phyloP scores from a whole-genome alignment of 2,113 vertebrate species.

The Petromus typicus region DNA sequence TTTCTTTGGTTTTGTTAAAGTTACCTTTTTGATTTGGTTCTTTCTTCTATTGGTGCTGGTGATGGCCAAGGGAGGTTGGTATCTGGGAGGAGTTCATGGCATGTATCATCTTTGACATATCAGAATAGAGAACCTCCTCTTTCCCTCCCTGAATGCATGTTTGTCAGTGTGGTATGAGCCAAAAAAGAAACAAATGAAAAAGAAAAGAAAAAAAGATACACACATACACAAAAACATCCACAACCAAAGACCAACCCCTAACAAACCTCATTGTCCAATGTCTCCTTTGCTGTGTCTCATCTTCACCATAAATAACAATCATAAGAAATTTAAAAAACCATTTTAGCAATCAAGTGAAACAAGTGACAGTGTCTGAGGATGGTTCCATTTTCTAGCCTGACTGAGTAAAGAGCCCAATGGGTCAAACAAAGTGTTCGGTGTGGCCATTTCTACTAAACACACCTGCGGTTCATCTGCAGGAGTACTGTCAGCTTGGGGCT shows the following conservation, averaged over 20 bases:
- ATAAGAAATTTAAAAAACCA: slow-evolving; percentile 84
- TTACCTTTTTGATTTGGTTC: slow-evolving; percentile 80
- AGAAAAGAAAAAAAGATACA: slow-evolving; percentile 79
- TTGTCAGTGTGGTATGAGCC: slow-evolving; percentile 86
- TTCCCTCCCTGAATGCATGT: slow-evolving; percentile 92
- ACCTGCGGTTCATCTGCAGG: slow-evolving; percentile 80
- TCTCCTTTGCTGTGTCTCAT: slow-evolving; percentile 95
- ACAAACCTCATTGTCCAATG: slow-evolving; percentile 71
- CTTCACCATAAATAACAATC: slow-evolving; percentile 88
- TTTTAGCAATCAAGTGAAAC: slow-evolving; percentile 84
- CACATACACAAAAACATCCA: not conserved
- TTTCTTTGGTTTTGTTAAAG: slow-evolving; percentile 32
- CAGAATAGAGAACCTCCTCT: slow-evolving; percentile 82
- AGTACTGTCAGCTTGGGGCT: slow-evolving; percentile 65
- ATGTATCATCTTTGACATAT: slow-evolving; percentile 90
- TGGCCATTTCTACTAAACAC: slow-evolving; percentile 84
- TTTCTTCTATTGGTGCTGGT: slow-evolving; percentile 66
- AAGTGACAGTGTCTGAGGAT: slow-evolving; percentile 83
- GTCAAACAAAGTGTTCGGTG: slow-evolving; percentile 87
- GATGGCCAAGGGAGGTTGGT: slow-evolving; percentile 74
- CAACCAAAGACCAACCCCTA: slow-evolving; percentile 89
- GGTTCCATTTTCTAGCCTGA: slow-evolving; percentile 96
- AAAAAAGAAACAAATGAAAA: slow-evolving; percentile 72
- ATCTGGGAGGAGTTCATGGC: slow-evolving; percentile 85
- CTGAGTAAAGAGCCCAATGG: slow-evolving; percentile 87